Conservation (phyloP, 1,140 invertebrate species). For the Lethrus apterus region DNA sequence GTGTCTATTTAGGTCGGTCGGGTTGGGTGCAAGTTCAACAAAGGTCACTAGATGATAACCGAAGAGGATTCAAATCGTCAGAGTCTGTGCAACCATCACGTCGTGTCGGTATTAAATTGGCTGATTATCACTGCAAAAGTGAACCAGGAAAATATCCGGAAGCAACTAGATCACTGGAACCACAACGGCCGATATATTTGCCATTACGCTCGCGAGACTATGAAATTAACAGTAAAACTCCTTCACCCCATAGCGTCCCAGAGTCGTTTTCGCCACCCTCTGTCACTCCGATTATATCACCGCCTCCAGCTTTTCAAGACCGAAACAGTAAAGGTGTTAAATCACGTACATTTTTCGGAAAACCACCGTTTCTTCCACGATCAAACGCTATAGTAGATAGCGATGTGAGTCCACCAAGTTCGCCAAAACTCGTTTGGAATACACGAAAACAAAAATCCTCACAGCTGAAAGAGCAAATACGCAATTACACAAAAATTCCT, state of each 20-base stretch:
- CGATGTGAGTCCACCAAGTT: constrained; percentile 46
- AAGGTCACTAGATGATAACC: constrained; percentile 48
- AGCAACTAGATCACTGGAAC: constrained; percentile 18
- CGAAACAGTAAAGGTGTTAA: constrained; percentile 37
- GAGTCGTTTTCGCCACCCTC: constrained; percentile 48
- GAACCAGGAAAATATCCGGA: constrained; percentile 43
- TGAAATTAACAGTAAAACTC: constrained; percentile 36
- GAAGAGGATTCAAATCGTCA: constrained; percentile 40
- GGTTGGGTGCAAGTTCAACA: constrained; percentile 56
- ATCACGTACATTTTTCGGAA: constrained; percentile 38
- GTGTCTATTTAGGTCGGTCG: constrained; percentile 49
- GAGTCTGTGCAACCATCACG: constrained; percentile 28
- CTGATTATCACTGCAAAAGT: constrained; percentile 51
- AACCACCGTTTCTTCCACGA: constrained; percentile 46
- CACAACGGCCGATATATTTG: constrained; percentile 28
- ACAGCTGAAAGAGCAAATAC: constrained; percentile 11
- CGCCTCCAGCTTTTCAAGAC: constrained; percentile 54
- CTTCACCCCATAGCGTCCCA: constrained; percentile 41
- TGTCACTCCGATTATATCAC: constrained; percentile 53
- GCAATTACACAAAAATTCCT: constrained; percentile 38
- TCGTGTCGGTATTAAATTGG: constrained; percentile 45
- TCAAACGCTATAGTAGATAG: constrained; percentile 51
- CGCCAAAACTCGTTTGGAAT: constrained; percentile 36
- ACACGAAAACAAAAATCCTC: constrained; percentile 22
- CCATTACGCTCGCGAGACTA: constrained; percentile 33